Base-by-base conservation (phyloP, 92 coral and sea anemone genomes). In the Montipora capitata region DNA sequence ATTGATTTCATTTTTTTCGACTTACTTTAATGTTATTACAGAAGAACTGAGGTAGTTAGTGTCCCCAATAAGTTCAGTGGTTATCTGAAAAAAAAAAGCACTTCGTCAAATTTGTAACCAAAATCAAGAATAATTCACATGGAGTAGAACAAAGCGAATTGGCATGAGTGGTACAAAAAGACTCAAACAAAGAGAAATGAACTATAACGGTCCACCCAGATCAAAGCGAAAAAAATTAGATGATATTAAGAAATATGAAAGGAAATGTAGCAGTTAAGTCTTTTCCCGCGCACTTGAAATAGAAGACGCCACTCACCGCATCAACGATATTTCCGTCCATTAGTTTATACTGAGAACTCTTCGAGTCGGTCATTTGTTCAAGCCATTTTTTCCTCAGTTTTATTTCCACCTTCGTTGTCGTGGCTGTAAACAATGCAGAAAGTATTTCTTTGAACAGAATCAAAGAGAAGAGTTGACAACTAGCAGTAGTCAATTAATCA, bases 291-390 rank as follows among this genome's bases (percentile, higher is more conserved):
- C 9, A 45, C 51, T 62, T 3, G 4, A 62, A 57, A 7, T 3
- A 15, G 12, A 57, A 57, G 15, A 14, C 4, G 14, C 3, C 11
- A 76, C 98, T 87, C 72, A 98, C 99, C 82, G 99, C 98, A 84
- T 98, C 99, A 42, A 92, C 91, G 71, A 98, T 90, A 74, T 98
- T 98, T 72, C 98, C 99, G 66, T 92, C 95, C 94, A 98, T 86
- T 44, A 98, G 89, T 39, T 92, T 94, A 76, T 96, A 96, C 78
- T 95, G 98, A 20, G 98, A 86, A 57, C 99, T 92, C 35, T 72
- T 78, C 10, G 68, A 76, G 68, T 92, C 48, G 8, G 80, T 76
- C 99, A 98, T 95, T 58, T 83, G 80, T 17, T 92, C 85, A 11
- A 93, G 85, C 99, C 99, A 98, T 54, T 89, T 91, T 35, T 88